Conservation (phyloP, 35 echinoderm and acorn worm species). For the Hemicentrotus pulcherrimus region DNA sequence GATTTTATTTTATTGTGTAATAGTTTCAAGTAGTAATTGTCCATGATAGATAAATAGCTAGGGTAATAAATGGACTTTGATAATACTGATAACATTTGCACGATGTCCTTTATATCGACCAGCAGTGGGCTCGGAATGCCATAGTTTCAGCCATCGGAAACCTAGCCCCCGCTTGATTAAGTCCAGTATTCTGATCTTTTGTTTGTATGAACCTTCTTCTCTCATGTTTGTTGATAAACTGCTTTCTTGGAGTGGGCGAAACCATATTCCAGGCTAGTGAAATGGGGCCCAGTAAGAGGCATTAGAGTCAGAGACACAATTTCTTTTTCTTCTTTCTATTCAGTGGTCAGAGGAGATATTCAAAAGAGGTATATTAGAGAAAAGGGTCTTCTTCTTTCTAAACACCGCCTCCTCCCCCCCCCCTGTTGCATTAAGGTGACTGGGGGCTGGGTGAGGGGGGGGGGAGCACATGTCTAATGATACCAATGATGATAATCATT, state of each 20-base stretch:
- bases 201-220: not conserved
- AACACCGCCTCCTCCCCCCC: too few relatives aligned
- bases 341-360: too few relatives aligned
- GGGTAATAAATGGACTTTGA: not conserved
- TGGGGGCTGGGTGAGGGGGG: too few relatives aligned
- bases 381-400: too few relatives aligned
- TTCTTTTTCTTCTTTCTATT: not conserved
- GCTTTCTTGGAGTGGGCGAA: not conserved
- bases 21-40: not conserved
- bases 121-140: not conserved
- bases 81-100: not conserved
- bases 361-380: too few relatives aligned
- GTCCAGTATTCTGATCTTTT: not conserved
- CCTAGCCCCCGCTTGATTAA: not conserved
- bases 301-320: not conserved
- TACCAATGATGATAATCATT: too few relatives aligned
- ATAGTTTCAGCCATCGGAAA: not conserved
- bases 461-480: too few relatives aligned
- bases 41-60: not conserved
- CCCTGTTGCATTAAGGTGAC: too few relatives aligned
- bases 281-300: not conserved
- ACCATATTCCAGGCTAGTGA: not conserved
- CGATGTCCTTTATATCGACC: not conserved
- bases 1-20: not conserved
- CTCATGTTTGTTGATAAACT: not conserved